Base-by-base conservation (phyloP, 2,797 vertebrate genomes). In the Artibeus lituratus region DNA sequence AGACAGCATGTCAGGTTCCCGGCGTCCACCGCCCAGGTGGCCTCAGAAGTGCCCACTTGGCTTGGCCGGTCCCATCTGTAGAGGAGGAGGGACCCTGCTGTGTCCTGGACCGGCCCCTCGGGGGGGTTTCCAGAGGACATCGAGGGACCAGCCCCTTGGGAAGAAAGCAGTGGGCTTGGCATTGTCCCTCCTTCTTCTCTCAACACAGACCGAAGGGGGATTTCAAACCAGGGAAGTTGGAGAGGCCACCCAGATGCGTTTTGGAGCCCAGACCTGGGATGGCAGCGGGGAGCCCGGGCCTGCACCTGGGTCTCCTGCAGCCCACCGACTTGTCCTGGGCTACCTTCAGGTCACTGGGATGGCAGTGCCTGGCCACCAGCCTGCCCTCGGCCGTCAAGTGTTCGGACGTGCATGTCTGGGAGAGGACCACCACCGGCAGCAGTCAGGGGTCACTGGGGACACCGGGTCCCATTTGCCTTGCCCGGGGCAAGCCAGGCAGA, bases 1-100 rank as follows among this genome's bases (percentile, higher is more conserved):
- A 76, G 8, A 12, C n/a, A 0, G 0, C 0, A 3, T 22, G 1
- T 49, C 37, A 18, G 44, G 44, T 14, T 39, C 26, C 1, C 1
- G 0, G 21, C 0, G 10, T 22, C 37, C 15, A 4, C 18, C 0
- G 16, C 51, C 32, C 12, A 26, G 26, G 15, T 10, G 42, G n/a
- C 51, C 9, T 55, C 3, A 22, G n/a, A 9, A 42, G 32, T 15
- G 14, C 2, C 49, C 8, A 21, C 49, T 39, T 22, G 49, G 19
- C 74, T 32, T 1, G 2, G n/a, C 73, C 11, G 8, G 51, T 42
- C 35, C 49, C 24, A 4, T 62, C 57, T 6, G 2, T 15, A 32
- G 37, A 70, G 39, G 86, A 47, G 32, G 42, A 12, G 35, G 26
- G 21, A 0, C 14, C 37, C 49, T 9, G 73, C n/a, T 37, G 16